Conservation (phyloP, 2,113 vertebrate genomes). For the Morone chrysops region DNA sequence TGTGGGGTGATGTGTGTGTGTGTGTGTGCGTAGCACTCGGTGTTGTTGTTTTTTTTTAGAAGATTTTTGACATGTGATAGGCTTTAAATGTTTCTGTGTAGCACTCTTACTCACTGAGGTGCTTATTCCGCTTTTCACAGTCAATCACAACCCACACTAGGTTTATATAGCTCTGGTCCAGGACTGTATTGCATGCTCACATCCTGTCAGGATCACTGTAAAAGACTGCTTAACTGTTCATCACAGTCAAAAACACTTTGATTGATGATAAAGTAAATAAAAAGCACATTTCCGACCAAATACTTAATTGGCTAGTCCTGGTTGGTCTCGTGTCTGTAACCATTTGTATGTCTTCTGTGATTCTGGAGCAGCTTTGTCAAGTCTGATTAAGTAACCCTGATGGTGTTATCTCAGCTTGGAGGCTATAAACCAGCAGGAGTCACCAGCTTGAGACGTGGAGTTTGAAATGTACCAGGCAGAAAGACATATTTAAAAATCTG, state of each 20-base stretch:
- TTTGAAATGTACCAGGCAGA: not conserved
- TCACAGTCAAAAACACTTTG: not conserved
- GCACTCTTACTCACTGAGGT: not conserved
- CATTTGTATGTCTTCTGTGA: not conserved
- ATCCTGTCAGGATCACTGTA: not conserved
- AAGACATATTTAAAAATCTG: not conserved
- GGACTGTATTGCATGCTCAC: not conserved
- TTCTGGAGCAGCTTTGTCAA: not conserved
- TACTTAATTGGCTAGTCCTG: not conserved
- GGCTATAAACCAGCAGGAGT: not conserved
- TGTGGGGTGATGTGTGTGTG: not conserved
- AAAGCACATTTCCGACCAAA: not conserved
- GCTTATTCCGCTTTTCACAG: not conserved
- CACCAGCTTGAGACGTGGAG: not conserved
- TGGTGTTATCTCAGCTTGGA: not conserved
- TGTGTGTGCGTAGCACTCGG: not conserved
- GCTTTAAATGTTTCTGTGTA: too few relatives aligned
- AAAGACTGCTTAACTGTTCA: not conserved
- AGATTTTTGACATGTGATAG: not conserved
- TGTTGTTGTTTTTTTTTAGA: not conserved
- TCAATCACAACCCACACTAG: not conserved
- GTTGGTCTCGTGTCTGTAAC: not conserved
- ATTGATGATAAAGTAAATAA: not conserved
- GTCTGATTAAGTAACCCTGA: not conserved
- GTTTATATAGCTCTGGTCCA: slow-evolving; percentile 4